phyloP scores from a whole-genome alignment of 2,888 invertebrate species.

The Cordylochernes scorpioides region DNA sequence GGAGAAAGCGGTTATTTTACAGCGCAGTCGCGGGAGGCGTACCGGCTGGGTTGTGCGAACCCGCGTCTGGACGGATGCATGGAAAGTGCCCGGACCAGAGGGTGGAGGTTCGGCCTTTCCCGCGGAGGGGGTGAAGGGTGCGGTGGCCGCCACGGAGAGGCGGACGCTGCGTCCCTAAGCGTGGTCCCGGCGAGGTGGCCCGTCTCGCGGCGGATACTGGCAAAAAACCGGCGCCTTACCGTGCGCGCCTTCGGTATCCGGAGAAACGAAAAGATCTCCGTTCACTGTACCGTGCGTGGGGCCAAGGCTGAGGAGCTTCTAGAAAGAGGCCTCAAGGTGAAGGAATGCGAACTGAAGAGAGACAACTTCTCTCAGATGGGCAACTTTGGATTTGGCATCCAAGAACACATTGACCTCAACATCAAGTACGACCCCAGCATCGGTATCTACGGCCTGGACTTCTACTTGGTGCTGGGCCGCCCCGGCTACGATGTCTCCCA shows the following conservation, averaged over 20 bases:
- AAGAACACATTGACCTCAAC: slow-evolving; percentile 98
- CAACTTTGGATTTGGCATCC: slow-evolving; percentile 98
- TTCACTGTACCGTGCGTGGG: slow-evolving; percentile 94
- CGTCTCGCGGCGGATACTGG: too few relatives aligned
- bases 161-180: too few relatives aligned
- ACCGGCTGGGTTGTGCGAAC: too few relatives aligned
- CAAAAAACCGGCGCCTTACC: too few relatives aligned
- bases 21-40: too few relatives aligned
- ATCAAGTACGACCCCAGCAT: slow-evolving; percentile 93
- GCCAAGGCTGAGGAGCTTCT: slow-evolving; percentile 98
- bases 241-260: slow-evolving; percentile 96
- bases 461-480: slow-evolving; percentile 90
- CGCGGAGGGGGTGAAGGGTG: too few relatives aligned
- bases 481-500: slow-evolving; percentile 96
- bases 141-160: too few relatives aligned
- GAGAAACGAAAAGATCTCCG: slow-evolving; percentile 99
- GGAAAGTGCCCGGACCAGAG: too few relatives aligned
- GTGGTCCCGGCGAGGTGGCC: too few relatives aligned
- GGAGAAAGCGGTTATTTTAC: too few relatives aligned
- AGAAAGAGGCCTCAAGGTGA: slow-evolving; percentile 84
- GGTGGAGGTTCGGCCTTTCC: too few relatives aligned
- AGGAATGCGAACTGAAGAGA: slow-evolving; percentile 91
- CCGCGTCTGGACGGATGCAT: too few relatives aligned
- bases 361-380: slow-evolving; percentile 92
- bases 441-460: slow-evolving; percentile 97